A percentile compares a stretch with the other conserved stretches of the same genome.
These are phyloP conservation scores for Acleris emargana DNA, from an alignment of 2,888 invertebrate genomes.

Conservation along the genomic window DNA sequence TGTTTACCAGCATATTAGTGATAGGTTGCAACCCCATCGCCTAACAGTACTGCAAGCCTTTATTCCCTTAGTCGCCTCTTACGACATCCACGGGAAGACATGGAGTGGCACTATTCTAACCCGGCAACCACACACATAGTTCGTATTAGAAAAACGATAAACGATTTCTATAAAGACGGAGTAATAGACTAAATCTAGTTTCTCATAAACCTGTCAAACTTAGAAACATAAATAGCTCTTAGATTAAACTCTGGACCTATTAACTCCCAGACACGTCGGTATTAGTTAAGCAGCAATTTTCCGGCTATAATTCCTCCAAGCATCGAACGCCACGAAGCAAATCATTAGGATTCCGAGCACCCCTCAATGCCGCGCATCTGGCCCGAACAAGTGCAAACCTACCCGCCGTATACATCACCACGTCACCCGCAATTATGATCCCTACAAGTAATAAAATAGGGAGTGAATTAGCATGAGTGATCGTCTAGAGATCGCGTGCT, in stretches of 20 bases:
- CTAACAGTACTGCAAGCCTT: too few species aligned
- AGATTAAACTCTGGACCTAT: not conserved
- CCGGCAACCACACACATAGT: too few species aligned
- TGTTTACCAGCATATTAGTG: too few species aligned
- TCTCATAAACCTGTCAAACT: constrained; percentile 8
- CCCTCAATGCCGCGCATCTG: constrained; percentile 29
- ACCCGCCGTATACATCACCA: constrained; percentile 29
- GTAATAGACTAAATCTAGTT: too few species aligned
- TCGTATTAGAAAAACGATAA: too few species aligned
- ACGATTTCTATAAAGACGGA: too few species aligned
- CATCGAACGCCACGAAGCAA: constrained; percentile 26
- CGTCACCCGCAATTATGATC: constrained; percentile 24
- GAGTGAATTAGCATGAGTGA: constrained; percentile 15
- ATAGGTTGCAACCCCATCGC: too few species aligned
- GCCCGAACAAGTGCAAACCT: constrained; percentile 26
- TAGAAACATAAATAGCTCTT: not conserved
- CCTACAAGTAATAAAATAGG: constrained; percentile 20
- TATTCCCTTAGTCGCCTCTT: too few species aligned
- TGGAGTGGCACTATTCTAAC: too few species aligned
- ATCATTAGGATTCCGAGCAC: constrained; percentile 33
- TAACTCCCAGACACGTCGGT: constrained; percentile 6
- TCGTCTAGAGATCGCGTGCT: constrained; percentile 27
- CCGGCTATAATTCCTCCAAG: constrained; percentile 21
- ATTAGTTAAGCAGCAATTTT: constrained; percentile 30
- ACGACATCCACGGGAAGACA: too few species aligned